Evolutionary conservation across 2,797 vertebrate genomes (phyloP).

Genomic region (Linurgus olivaceus): DNA sequence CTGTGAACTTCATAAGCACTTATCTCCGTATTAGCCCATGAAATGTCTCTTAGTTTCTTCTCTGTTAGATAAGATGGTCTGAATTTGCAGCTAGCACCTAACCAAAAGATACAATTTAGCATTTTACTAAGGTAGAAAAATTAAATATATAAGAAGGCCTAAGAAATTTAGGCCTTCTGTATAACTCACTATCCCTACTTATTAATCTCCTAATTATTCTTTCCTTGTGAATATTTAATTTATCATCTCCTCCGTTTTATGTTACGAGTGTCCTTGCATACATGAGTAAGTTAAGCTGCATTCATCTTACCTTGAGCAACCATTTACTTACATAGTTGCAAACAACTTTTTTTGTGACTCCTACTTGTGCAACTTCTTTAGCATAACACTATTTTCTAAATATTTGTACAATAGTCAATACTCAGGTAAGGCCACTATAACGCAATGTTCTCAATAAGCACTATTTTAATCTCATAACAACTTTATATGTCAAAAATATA

Average conservation of each 20-base stretch:
- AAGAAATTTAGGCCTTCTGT: neutral
- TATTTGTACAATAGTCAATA: neutral
- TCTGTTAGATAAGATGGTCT: neutral
- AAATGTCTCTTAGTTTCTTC: neutral
- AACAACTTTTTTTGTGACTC: neutral
- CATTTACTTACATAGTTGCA: neutral
- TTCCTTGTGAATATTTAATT: neutral
- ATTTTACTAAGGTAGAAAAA: neutral
- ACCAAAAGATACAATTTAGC: neutral
- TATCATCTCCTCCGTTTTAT: neutral
- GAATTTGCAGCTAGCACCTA: neutral
- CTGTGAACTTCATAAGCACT: neutral
- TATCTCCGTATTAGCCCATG: neutral
- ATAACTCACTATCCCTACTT: neutral
- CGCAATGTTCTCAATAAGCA: neutral
- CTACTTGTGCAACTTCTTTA: neutral
- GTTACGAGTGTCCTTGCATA: accelerated
- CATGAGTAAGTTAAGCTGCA: neutral
- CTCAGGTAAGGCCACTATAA: neutral
- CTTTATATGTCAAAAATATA: neutral
- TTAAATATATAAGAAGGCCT: neutral
- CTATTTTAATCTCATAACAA: neutral
- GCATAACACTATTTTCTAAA: neutral
- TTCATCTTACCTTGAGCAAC: neutral
- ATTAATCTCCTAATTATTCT: neutral